phyloP scores from a whole-genome alignment of 2,888 invertebrate genomes.

The Drosophila lacicola region DNA sequence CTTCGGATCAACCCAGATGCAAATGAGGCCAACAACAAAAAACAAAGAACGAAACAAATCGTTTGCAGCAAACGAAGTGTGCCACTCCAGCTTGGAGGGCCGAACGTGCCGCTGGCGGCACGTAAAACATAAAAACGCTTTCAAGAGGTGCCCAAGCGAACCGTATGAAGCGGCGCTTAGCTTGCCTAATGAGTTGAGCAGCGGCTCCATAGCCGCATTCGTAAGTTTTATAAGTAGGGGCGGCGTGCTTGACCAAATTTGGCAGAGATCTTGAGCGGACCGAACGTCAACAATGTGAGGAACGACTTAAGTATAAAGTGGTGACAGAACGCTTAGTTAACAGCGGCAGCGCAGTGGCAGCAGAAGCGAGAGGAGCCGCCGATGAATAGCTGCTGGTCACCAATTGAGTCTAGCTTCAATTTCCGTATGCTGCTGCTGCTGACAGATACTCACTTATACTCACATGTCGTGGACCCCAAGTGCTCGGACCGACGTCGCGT shows the following conservation, averaged over 20 bases:
- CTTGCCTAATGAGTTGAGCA: slow-evolving; percentile 61
- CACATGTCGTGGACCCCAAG: slow-evolving; percentile 84
- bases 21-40: slow-evolving; percentile 32
- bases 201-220: slow-evolving; percentile 14
- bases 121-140: slow-evolving; percentile 55
- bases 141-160: slow-evolving; percentile 31
- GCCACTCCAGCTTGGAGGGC: slow-evolving; percentile 28
- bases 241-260: slow-evolving; percentile 75
- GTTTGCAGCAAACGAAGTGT: slow-evolving; percentile 45
- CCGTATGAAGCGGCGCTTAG: slow-evolving; percentile 62
- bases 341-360: slow-evolving; percentile 7
- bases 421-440: slow-evolving; percentile 32
- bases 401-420: slow-evolving; percentile 33
- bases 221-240: slow-evolving; percentile 66
- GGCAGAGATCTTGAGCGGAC: slow-evolving; percentile 42
- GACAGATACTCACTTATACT: slow-evolving; percentile 82
- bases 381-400: slow-evolving; percentile 19
- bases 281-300: slow-evolving; percentile 35
- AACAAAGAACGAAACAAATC: slow-evolving; percentile 25
- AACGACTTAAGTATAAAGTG: slow-evolving; percentile 62
- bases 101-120: slow-evolving; percentile 35
- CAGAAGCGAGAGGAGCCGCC: slow-evolving; percentile 4
- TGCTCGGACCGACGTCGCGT: slow-evolving; percentile 68
- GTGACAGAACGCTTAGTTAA: slow-evolving; percentile 72
- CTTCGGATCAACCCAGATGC: not conserved